Conservation (phyloP, 2,888 invertebrate genomes). For the Caenorhabditis sp. region DNA sequence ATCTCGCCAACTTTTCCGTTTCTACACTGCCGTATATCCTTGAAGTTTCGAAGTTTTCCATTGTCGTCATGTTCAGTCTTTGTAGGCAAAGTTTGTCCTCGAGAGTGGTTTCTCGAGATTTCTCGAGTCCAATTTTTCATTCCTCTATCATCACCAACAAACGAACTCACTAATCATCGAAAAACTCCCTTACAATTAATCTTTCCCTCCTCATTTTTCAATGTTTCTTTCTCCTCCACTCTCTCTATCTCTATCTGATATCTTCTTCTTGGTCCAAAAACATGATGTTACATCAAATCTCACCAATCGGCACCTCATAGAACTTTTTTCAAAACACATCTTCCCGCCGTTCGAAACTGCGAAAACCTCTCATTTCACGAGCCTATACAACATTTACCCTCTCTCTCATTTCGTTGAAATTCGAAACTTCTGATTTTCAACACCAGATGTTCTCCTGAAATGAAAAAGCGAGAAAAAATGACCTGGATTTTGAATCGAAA, state of each 20-base stretch:
- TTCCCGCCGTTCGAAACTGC: constrained; percentile 5
- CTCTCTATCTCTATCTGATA: constrained; percentile 4
- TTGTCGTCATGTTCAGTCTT: too few species aligned
- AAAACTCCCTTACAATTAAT: constrained; percentile 26
- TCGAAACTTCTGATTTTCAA: constrained; percentile 12
- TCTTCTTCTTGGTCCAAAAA: neutral
- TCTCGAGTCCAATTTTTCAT: neutral
- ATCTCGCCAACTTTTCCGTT: too few species aligned
- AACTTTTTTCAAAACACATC: too few species aligned
- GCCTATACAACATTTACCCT: constrained; percentile 23
- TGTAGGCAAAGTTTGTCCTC: neutral
- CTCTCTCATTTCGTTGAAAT: constrained; percentile 1
- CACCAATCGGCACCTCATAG: constrained; percentile 32
- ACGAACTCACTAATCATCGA: constrained; percentile 33
- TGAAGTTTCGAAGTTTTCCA: too few species aligned
- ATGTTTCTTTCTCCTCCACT: too few species aligned
- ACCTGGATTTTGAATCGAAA: constrained; percentile 14
- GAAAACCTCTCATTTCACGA: constrained; percentile 28
- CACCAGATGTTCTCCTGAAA: constrained; percentile 31
- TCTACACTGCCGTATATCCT: too few species aligned
- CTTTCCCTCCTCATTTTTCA: neutral
- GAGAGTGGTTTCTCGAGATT: neutral
- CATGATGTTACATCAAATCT: constrained; percentile 15
- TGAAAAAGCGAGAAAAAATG: constrained; percentile 6
- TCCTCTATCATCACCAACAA: neutral